Evolutionary conservation across 2,888 invertebrate genomes (phyloP), one percentile per base, ranked within the genome.

Genomic region (Drosophila monieri): DNA sequence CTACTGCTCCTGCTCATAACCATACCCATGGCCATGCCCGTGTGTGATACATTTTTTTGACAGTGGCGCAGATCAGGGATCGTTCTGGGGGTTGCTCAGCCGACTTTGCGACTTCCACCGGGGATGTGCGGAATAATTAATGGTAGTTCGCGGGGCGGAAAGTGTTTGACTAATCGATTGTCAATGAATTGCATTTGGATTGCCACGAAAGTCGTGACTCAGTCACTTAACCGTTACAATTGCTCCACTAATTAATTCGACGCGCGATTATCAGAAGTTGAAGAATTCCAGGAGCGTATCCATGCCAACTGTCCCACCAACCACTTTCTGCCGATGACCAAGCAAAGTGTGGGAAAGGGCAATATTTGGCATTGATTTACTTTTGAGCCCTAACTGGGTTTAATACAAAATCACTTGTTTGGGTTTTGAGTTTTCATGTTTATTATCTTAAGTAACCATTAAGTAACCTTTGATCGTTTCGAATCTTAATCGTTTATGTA

Each of bases 101-200:
- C 44, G 32, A 61, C 56, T 51, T 57, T 58, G 14, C 14, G 12
- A 41, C 48, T 18, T 43, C 9, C 21, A 30, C n/a, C 44, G 30
- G 39, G 60, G 67, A 32, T 66, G 62, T 10, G 61, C 39, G 53
- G 54, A 59, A 76, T 87, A 79, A 87, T 88, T 81, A 85, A 81
- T 81, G 83, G 65, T 74, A 53, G 79, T 76, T 52, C 58, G 52
- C 44, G 73, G 56, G 72, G 83, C 88, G 88, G 85, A 85, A 81
- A 81, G 85, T 83, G 80, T 88, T 85, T 81, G 81, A 88, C 86
- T 88, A 81, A 81, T 81, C 88, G 81, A 85, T 88, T 81, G 88
- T 79, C 85, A 83, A 81, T 81, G 81, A 85, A 81, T 87, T 85
- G 83, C 80, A 87, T 88, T 87, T 69, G 68, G 73, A 87, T 80